Conservation (phyloP, 2,113 vertebrate species). For the Machaerirhynchus nigripectus region DNA sequence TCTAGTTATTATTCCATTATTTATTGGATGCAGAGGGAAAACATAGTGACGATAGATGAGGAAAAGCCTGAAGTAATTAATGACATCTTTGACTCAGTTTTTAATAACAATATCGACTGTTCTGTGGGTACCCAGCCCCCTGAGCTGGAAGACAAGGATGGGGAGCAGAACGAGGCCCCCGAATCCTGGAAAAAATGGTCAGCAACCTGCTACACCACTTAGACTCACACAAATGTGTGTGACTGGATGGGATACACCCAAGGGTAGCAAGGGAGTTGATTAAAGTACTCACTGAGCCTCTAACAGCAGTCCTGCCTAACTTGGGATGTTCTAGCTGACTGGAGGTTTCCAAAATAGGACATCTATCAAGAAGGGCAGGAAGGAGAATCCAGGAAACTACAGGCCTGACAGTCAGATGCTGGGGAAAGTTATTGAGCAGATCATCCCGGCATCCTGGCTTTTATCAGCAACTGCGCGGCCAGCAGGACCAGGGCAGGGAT, state of each 20-base stretch:
- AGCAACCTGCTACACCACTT: neutral
- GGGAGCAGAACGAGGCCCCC: neutral
- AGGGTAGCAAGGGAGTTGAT: neutral
- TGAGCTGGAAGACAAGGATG: neutral
- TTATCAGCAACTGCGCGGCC: accelerated
- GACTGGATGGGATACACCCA: neutral
- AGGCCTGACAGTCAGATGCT: neutral
- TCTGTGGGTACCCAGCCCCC: neutral
- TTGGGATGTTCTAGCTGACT: no score
- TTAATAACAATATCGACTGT: neutral
- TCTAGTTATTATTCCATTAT: neutral
- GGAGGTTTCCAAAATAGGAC: neutral
- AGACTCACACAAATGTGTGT: neutral
- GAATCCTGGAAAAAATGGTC: neutral
- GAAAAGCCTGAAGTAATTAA: neutral
- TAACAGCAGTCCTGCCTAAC: neutral
- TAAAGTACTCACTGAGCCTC: neutral
- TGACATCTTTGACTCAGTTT: neutral
- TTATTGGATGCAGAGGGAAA: neutral
- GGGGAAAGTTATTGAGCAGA: neutral
- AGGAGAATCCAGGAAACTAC: neutral
- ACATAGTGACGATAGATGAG: neutral
- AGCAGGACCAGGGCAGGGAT: neutral
- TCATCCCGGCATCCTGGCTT: neutral
- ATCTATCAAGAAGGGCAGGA: no score